Evolutionary conservation across 1,140 invertebrate genomes (phyloP).

Genomic region (Calliopsis andreniformis): DNA sequence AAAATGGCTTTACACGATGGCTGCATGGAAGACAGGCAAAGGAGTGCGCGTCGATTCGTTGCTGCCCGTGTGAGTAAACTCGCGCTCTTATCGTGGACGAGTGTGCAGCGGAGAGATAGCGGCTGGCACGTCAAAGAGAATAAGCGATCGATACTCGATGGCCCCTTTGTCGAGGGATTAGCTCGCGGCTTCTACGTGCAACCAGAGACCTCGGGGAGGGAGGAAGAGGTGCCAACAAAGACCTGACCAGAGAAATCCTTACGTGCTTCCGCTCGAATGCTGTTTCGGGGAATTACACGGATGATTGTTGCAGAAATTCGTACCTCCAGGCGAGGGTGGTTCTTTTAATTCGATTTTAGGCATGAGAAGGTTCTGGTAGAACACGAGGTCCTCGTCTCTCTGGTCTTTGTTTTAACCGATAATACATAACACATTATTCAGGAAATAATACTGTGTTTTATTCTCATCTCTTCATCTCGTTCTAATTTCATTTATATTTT

Average conservation of each 20-base stretch:
- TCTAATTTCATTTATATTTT: no score
- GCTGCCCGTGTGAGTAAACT: conserved; percentile 50
- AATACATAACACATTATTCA: no score
- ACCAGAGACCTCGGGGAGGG: conserved; percentile 1
- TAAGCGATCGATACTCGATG: conserved; percentile 78
- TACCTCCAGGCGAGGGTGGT: no score
- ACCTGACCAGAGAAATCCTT: conserved; percentile 51
- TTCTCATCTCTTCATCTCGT: no score
- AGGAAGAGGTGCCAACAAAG: conserved; percentile 45
- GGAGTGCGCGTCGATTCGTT: conserved; percentile 27
- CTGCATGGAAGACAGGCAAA: background rate
- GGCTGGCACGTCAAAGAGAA: conserved; percentile 72
- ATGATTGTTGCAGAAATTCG: conserved; percentile 35
- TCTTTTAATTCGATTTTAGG: no score
- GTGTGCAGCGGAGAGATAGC: conserved; percentile 63
- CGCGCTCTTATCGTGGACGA: conserved; percentile 54
- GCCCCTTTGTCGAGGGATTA: conserved; percentile 77
- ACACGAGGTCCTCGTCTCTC: no score
- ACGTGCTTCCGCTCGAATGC: conserved; percentile 41
- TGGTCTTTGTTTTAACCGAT: no score
- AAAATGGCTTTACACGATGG: conserved; percentile 9
- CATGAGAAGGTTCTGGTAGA: no score
- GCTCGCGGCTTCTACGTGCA: conserved; percentile 59
- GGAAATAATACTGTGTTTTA: no score
- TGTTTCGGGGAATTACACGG: no score